phyloP scores from a whole-genome alignment of 2,888 invertebrate species.

The Drosophila leonis region DNA sequence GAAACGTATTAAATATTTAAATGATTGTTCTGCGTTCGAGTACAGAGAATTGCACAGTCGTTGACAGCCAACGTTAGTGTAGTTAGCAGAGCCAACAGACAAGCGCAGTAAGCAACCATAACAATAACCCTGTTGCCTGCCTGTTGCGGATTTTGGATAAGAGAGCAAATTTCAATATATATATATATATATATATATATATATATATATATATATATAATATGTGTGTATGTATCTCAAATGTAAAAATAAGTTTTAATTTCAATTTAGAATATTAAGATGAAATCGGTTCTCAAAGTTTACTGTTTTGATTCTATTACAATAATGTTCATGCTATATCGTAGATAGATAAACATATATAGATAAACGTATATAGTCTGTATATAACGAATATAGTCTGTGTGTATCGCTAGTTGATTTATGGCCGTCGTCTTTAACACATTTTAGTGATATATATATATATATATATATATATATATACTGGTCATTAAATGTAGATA shows the following conservation, averaged over 20 bases:
- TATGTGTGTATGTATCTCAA: neutral
- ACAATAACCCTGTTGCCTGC: slow-evolving; percentile 53
- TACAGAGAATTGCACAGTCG: neutral
- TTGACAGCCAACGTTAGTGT: neutral
- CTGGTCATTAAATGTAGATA: slow-evolving; percentile 40
- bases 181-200: neutral
- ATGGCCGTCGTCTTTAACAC: slow-evolving; percentile 28
- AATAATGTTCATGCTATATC: no score
- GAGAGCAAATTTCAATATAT: neutral
- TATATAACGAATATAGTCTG: no score
- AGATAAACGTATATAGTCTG: no score
- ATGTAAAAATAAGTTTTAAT: neutral
- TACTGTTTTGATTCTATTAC: slow-evolving; percentile 1
- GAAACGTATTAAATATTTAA: neutral
- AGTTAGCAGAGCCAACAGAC: slow-evolving; percentile 11
- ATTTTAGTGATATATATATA: slow-evolving; percentile 27
- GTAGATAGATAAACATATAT: no score
- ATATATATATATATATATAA: neutral
- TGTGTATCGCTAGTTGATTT: slow-evolving; percentile 34
- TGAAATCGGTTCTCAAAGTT: neutral
- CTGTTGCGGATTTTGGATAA: slow-evolving; percentile 50
- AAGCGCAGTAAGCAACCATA: slow-evolving; percentile 44
- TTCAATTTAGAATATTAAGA: neutral
- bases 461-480: slow-evolving; percentile 7
- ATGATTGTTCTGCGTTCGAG: no score